Evolutionary conservation across 2,797 vertebrate genomes (phyloP).

Genomic region (Moxostoma hubbsi): DNA sequence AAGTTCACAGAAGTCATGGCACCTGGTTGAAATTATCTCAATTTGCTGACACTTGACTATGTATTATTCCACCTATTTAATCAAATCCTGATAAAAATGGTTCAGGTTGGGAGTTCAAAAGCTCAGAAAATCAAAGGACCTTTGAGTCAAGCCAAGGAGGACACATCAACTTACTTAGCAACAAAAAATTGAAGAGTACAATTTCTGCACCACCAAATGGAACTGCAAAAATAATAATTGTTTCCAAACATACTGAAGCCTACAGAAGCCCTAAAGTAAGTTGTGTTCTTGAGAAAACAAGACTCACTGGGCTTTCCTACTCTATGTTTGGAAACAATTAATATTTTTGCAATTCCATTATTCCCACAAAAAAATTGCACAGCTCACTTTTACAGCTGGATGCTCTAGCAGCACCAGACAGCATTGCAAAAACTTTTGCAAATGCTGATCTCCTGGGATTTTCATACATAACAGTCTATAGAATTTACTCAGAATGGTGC

Average conservation of each 20-base stretch:
- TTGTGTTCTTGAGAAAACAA: no score
- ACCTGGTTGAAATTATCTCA: conserved; percentile 51
- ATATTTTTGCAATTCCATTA: no score
- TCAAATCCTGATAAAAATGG: conserved; percentile 47
- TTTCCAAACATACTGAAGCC: no score
- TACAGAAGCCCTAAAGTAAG: no score
- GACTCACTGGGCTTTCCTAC: no score
- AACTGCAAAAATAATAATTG: background rate
- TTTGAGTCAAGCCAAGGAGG: conserved; percentile 36
- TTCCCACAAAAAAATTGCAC: no score
- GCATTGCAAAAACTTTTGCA: no score
- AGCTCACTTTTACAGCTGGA: no score
- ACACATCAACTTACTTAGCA: conserved; percentile 46
- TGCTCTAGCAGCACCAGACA: no score
- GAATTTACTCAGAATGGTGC: no score
- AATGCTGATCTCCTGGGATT: no score
- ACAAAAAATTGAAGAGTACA: background rate
- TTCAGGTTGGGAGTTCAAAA: conserved; percentile 60
- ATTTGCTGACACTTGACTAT: conserved; percentile 62
- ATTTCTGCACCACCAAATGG: background rate
- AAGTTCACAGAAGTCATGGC: conserved; percentile 61
- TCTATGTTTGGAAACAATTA: background rate
- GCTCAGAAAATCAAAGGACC: conserved; percentile 32
- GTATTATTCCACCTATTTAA: conserved; percentile 60
- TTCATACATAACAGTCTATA: no score